Percentiles rank a stretch among this genome's conserved stretches.
Conservation (phyloP, 2,113 vertebrate genomes). For the Oenanthe melanoleuca region DNA sequence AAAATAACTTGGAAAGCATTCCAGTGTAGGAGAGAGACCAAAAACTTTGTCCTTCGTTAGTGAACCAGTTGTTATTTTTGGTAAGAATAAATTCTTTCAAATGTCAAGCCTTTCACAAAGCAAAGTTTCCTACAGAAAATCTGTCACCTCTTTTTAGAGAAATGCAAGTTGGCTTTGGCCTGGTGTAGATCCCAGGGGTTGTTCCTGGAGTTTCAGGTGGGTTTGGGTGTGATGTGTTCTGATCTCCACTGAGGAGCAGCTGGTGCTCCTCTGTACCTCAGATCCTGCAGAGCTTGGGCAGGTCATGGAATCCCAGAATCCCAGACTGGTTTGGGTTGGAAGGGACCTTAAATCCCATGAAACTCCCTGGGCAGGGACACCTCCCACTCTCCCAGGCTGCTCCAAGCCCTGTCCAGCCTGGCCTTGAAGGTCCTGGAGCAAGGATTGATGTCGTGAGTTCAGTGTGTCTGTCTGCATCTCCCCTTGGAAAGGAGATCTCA, state of each 20-base stretch:
- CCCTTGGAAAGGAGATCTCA: not conserved
- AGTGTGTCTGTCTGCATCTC: not conserved
- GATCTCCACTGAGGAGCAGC: fast-evolving
- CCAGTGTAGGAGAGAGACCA: not conserved
- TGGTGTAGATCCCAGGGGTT: not conserved
- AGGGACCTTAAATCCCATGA: not conserved
- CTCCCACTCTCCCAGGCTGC: not conserved
- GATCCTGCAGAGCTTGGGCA: not conserved
- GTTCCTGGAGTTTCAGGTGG: not conserved
- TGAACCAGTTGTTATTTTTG: not conserved
- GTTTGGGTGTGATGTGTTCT: not conserved
- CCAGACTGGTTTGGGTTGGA: not conserved
- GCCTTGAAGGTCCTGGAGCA: not conserved
- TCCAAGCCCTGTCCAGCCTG: not conserved
- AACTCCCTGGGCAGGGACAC: not conserved
- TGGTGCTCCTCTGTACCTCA: not conserved
- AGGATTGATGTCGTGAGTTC: fast-evolving
- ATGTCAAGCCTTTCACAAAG: not conserved
- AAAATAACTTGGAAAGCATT: not conserved
- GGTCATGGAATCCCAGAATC: not conserved
- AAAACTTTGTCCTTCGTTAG: not conserved
- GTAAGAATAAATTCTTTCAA: not conserved
- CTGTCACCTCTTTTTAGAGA: not conserved
- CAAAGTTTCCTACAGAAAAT: not conserved
- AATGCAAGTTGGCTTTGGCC: not conserved